Base-by-base conservation (phyloP, 2,113 vertebrate genomes). In the Forbesichthys agassizii region DNA sequence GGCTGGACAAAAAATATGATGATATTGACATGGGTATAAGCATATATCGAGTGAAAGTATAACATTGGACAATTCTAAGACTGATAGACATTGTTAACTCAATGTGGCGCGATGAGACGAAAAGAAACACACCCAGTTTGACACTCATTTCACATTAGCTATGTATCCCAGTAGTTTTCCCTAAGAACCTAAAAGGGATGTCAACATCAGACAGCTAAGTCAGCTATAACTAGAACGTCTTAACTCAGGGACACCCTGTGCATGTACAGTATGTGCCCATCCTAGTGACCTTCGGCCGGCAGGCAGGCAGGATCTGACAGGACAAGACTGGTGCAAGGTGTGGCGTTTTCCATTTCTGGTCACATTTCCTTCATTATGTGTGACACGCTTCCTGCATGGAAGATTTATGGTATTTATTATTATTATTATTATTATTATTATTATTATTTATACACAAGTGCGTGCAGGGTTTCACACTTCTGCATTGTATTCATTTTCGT, bases 311-410 rank as follows among this genome's bases (percentile, higher is more conserved):
- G 81, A 87, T 85, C 79, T 69, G 66, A 89, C 88, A 86, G 82
- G 85, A 86, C 82, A 88, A 80, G 88, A 88, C 85, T 27, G 86
- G 85, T 83, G 73, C 7, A 57, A 90, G 88, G 88, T 87, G 89
- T 87, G 89, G 88, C 75, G 76, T 86, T 88, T 90, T 90, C 87
- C 86, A 85, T 73, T 85, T 87, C 79, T 75, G 61, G 66, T 80
- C 68, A 74, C 68, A 77, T 77, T 87, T 88, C 84, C 89, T 81
- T 86, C 79, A 88, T 87, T 77, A 80, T 74, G 78, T 83, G 82
- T 27, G 27, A 27, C 75, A 63, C 67, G 81, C 80, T 85, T 89
- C 86, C 89, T 84, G 72, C 49, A 78, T 80, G 61, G 80, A 68
- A 78, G 80, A 86, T 63, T 75, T 16, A 16, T 16, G 16, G 20